phyloP scores from a whole-genome alignment of 2,113 vertebrate genomes.

The Chroicocephalus ridibundus region DNA sequence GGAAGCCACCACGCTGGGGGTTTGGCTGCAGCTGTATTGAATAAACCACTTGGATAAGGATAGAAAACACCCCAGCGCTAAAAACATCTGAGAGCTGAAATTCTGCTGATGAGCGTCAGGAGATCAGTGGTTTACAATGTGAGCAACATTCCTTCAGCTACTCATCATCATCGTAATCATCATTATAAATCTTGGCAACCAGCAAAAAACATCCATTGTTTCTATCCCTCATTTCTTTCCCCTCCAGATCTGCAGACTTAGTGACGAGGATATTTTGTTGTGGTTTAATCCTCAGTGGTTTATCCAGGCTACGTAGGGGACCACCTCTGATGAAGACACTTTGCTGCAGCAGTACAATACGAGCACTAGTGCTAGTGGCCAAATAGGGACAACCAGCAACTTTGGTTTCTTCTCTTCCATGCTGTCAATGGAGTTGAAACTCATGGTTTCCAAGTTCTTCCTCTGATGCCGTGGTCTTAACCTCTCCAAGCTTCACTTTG shows the following conservation, averaged over 20 bases:
- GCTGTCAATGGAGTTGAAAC: background rate
- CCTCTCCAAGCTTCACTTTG: background rate
- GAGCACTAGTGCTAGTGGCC: background rate
- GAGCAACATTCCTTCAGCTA: constrained; percentile 15
- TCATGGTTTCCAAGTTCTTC: background rate
- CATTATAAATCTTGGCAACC: constrained; percentile 39
- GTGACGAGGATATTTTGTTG: constrained; percentile 34
- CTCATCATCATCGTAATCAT: constrained; percentile 37
- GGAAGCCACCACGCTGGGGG: constrained; percentile 20
- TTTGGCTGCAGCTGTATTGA: constrained; percentile 66
- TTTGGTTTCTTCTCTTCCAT: background rate
- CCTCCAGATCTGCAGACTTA: constrained; percentile 20
- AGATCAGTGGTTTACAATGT: constrained; percentile 36
- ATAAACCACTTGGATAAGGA: constrained; percentile 59
- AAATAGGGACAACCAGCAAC: background rate
- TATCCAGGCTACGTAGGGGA: background rate
- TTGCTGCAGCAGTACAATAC: background rate
- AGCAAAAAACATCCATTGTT: constrained; percentile 41
- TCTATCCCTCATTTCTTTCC: background rate
- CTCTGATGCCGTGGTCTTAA: background rate
- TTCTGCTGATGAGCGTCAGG: constrained; percentile 40
- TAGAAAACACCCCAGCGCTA: constrained; percentile 12
- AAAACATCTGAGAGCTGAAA: constrained; percentile 60
- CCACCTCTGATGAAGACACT: constrained; percentile 19
- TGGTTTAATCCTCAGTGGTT: constrained; percentile 30